Conservation (phyloP, 2,888 invertebrate genomes). For the Microctonus aethiopoides region DNA sequence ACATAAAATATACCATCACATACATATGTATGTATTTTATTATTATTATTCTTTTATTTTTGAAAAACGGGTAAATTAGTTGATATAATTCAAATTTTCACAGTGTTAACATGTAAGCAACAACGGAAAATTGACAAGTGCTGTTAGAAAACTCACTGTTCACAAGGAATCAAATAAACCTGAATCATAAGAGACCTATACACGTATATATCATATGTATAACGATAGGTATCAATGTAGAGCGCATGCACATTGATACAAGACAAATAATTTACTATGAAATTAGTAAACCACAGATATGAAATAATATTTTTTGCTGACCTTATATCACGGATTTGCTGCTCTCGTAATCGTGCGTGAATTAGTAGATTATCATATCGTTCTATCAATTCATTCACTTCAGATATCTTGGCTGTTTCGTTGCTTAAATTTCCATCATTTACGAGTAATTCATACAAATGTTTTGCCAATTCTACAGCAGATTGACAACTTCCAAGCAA, state of each 20-base stretch:
- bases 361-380: conserved; percentile 78
- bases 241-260: neutral
- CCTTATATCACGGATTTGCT: conserved; percentile 83
- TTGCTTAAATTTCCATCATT: conserved; percentile 79
- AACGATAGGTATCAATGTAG: conserved; percentile 35
- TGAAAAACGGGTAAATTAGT: conserved; percentile 22
- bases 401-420: conserved; percentile 75
- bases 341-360: conserved; percentile 79
- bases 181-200: conserved; percentile 70
- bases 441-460: conserved; percentile 79
- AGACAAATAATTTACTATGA: conserved; percentile 23
- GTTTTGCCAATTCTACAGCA: conserved; percentile 83
- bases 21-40: conserved; percentile 6
- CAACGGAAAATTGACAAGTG: conserved; percentile 26
- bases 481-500: conserved; percentile 83
- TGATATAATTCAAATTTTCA: neutral
- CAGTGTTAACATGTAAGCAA: neutral
- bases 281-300: conserved; percentile 12
- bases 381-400: conserved; percentile 75
- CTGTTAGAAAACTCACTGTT: conserved; percentile 70
- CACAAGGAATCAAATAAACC: conserved; percentile 71
- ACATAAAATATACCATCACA: neutral
- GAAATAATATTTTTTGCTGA: conserved; percentile 62
- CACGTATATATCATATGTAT: conserved; percentile 49
- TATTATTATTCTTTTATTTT: conserved; percentile 3